A percentile compares a stretch with the other conserved stretches of the same genome.
These are phyloP conservation scores for Mobula birostris DNA, from an alignment of 2,113 vertebrate species.

Conservation along the genomic window DNA sequence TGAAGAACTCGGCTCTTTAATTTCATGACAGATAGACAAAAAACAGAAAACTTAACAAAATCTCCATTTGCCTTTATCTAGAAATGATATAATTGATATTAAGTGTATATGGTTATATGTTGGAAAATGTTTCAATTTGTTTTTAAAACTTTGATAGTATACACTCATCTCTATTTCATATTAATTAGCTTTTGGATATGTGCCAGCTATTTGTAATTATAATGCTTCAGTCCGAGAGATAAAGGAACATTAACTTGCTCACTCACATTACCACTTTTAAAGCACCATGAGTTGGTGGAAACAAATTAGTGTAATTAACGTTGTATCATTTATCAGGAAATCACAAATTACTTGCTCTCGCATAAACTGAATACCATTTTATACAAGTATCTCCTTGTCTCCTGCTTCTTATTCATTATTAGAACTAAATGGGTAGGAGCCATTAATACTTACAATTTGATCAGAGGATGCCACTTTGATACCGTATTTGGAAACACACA, in stretches of 20 bases:
- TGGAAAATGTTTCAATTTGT: background rate
- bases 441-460: conserved; percentile 79
- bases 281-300: background rate
- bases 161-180: background rate
- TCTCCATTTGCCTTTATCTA: background rate
- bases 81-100: background rate
- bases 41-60: background rate
- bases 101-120: background rate
- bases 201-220: background rate
- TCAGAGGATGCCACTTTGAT: conserved; percentile 87
- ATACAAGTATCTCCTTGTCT: background rate
- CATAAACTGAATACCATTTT: background rate
- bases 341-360: background rate
- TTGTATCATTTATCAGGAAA: background rate
- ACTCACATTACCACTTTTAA: background rate
- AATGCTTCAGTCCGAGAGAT: background rate
- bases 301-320: background rate
- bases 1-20: background rate
- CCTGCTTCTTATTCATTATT: background rate
- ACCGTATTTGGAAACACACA: conserved; percentile 89
- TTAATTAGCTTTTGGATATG: background rate
- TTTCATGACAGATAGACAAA: background rate
- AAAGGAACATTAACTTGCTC: background rate
- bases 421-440: background rate
- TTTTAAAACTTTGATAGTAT: too few relatives aligned